Evolutionary conservation across 2,797 vertebrate species (phyloP), one percentile per base, ranked within the genome.

Genomic region (Pangasius sanitwongsei): DNA sequence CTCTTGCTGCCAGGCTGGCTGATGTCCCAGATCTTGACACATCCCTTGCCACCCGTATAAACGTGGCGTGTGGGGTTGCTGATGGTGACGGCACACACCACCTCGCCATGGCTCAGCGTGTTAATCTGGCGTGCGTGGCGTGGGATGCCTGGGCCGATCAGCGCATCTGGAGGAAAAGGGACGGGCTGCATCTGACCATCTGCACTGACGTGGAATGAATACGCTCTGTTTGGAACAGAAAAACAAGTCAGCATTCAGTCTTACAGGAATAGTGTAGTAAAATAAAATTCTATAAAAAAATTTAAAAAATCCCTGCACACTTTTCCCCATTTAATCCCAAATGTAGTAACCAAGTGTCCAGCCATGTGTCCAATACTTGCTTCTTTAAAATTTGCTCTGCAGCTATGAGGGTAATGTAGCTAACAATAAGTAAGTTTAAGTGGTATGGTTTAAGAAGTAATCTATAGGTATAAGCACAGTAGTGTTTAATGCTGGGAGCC

Each of bases 11-110:
- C 98, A 0, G 97, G 98, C 92, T 99, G 98, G 95, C 98, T 98
- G 95, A 99, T 99, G 93, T 99, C 98, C 98, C 98, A 99, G 94
- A 99, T 98, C 96, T 99, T 99, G 91, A 99, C 98, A 0, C 98
- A 99, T 86, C 98, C 98, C 92, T 99, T 99, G 93, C 98, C 98
- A 0, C 98, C 98, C 0, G 98, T 99, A 95, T 99, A 99, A 94
- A 99, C 98, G 75, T 99, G 98, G 69, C 98, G 94, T 0, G 98
- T 99, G 86, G 98, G 97, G 95, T 98, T 99, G 95, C 98, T 99
- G 95, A 99, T 99, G 93, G 98, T 99, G 94, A 99, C 98, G 0
- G 98, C 98, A 0, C 98, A 99, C 85, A 97, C 97, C 89, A 97
- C 97, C 88, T 97, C 97, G 12, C 97, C 97, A 20, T 97, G 97